Evolutionary conservation across 30 jellyfish, hydroid and myxozoan genomes (phyloP).

Genomic region (Cassiopea xamachana): DNA sequence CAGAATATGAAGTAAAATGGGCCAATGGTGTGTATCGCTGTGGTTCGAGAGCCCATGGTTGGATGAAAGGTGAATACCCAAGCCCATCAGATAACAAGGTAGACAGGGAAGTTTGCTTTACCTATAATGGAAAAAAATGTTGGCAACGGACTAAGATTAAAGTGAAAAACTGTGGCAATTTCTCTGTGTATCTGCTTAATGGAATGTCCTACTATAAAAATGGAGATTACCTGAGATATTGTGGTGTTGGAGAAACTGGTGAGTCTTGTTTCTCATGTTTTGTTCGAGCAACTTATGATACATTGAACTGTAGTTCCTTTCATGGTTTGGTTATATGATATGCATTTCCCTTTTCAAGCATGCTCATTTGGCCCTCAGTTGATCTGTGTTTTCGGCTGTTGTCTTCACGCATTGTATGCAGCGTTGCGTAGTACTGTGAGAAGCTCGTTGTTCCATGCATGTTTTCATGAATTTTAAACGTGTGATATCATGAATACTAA

Average conservation of each 20-base stretch:
- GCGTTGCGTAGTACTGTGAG: too few relatives aligned
- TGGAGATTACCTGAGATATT: not conserved
- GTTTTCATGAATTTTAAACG: too few relatives aligned
- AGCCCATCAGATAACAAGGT: slow-evolving; percentile 1
- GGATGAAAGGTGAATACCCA: slow-evolving; percentile 4
- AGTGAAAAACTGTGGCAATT: not conserved
- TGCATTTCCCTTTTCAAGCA: too few relatives aligned
- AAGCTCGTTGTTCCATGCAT: too few relatives aligned
- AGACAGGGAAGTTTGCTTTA: not conserved
- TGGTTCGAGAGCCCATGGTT: not conserved
- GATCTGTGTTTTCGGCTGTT: too few relatives aligned
- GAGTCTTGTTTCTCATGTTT: not conserved
- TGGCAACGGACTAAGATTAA: not conserved
- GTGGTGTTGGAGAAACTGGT: slow-evolving; percentile 9
- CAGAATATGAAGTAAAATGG: not conserved
- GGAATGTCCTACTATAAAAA: not conserved
- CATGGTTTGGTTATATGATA: too few relatives aligned
- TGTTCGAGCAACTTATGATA: too few relatives aligned
- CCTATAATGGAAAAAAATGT: not conserved
- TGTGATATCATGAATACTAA: too few relatives aligned
- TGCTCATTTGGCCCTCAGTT: too few relatives aligned
- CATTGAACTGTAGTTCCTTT: too few relatives aligned
- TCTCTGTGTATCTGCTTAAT: not conserved
- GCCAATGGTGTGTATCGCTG: slow-evolving; percentile 2
- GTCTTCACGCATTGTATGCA: too few relatives aligned